Evolutionary conservation across 2,797 vertebrate genomes (phyloP), one percentile per base, ranked within the genome.

Genomic region (Liasis olivaceus): DNA sequence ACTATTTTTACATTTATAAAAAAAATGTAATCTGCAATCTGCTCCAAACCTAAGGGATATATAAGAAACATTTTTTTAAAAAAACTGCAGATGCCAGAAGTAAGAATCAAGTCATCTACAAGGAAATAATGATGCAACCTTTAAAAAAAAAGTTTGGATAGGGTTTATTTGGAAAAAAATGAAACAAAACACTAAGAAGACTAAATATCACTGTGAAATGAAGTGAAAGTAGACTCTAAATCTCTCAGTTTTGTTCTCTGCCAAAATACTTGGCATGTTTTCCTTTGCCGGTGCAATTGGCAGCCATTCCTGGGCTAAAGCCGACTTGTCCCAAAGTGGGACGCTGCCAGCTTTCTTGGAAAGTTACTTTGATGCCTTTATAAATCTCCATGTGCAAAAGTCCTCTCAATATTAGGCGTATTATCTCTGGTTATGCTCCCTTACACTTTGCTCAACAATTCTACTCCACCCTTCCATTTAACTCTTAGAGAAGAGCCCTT

Each of bases 301-400:
- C 89, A 91, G 89, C 60, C 12, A 4, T 59, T 91, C 85, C 86
- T 85, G 31, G 47, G 31, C 92, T 58, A 69, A 47, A 66, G 69
- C 60, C 89, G 69, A 84, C 84, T 84, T 91, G 69, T 84, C 92
- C 89, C 62, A 58, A 84, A 90, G 51, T 91, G 92, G 60, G 86
- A 91, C 77, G 42, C 24, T 85, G 92, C 89, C 89, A 91, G 31
- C 51, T 93, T 92, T 84, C 69, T 91, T 91, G 60, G 72, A 36
- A 88, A 93, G 90, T 62, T 85, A 58, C 85, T 93, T 47, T 84
- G 89, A 63, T 85, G 85, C 69, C 60, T 87, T 91, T 91, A 90
- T 66, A 93, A 93, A 56, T 81, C 91, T 60, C 90, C 51, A 11
- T n/a, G 31, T 58, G 64, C 60, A 54, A 51, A 92, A 88, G 69